Evolutionary conservation across 2,797 vertebrate species (phyloP), one percentile per base, ranked within the genome.

Genomic region (Propithecus deckenii): DNA sequence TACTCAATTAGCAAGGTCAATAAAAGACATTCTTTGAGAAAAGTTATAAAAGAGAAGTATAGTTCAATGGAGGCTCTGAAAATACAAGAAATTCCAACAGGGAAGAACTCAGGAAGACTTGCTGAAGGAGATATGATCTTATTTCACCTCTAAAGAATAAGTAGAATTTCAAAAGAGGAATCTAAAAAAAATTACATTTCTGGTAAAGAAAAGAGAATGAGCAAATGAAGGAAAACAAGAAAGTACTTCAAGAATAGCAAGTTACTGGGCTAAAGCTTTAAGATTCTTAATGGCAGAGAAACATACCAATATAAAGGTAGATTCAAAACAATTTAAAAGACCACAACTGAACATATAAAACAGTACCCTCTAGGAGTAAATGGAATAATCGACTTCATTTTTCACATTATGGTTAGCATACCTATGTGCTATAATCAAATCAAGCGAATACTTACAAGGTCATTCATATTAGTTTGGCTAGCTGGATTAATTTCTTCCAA

Each of bases 401-500:
- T n/a, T 3, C 28, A 32, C 25, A 41, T 65, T 71, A 91, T 89
- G n/a, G 41, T 76, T 50, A 67, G 48, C 48, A 84, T 52, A 57
- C 2, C 18, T 79, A 80, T 7, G 5, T 30, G 35, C 41, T 89
- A 86, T n/a, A 89, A 72, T 92, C n/a, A 90, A 86, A 94, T 71
- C 83, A 80, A 59, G 7, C 0, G 65, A 91, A 80, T 96, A 99
- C 99, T 99, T 98, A 99, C 99, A 97, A 99, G 98, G 97, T 99
- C 99, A 55, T 99, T 99, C 99, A 99, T 99, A 98, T 99, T 99
- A 96, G 99, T 98, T 98, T 99, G 99, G 97, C 99, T 99, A 63
- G 99, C 99, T 85, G 99, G 99, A 97, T 99, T 99, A 98, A 99
- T 99, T 98, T 99, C 99, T 98, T 99, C 99, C 98, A 99, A 98